phyloP scores from a whole-genome alignment of 2,888 invertebrate genomes.

The Eupithecia centaureata region DNA sequence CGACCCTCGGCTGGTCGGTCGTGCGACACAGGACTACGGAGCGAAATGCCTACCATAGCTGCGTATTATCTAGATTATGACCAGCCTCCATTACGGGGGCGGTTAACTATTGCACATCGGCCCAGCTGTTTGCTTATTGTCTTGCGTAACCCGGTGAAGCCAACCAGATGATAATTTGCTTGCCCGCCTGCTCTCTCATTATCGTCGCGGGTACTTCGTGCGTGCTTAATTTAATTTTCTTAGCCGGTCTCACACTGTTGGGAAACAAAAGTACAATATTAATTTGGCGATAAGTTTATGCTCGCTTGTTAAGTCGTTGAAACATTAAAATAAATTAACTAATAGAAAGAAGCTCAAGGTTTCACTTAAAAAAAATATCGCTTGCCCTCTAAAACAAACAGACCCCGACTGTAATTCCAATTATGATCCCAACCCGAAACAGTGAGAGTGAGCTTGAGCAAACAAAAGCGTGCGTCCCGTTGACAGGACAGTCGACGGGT shows the following conservation, averaged over 20 bases:
- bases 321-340: not conserved
- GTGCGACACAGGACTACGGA: constrained; percentile 75
- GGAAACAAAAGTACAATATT: constrained; percentile 52
- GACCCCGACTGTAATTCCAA: not conserved
- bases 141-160: constrained; percentile 79
- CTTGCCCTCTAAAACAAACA: not conserved
- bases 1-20: constrained; percentile 56
- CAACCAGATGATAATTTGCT: constrained; percentile 77
- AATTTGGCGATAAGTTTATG: constrained; percentile 44
- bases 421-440: constrained; percentile 14
- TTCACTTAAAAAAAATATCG: not conserved
- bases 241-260: constrained; percentile 58
- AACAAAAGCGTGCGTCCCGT: constrained; percentile 46
- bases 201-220: constrained; percentile 73
- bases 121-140: constrained; percentile 73
- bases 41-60: constrained; percentile 70
- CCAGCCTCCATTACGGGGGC: constrained; percentile 71
- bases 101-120: constrained; percentile 73
- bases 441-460: constrained; percentile 44
- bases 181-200: constrained; percentile 72
- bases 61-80: constrained; percentile 76
- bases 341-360: not conserved
- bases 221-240: constrained; percentile 77
- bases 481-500: constrained; percentile 48
- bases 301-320: constrained; percentile 7